Evolutionary conservation across 2,888 invertebrate genomes (phyloP), one percentile per base, ranked within the genome.

Genomic region (Neelides folsomi): DNA sequence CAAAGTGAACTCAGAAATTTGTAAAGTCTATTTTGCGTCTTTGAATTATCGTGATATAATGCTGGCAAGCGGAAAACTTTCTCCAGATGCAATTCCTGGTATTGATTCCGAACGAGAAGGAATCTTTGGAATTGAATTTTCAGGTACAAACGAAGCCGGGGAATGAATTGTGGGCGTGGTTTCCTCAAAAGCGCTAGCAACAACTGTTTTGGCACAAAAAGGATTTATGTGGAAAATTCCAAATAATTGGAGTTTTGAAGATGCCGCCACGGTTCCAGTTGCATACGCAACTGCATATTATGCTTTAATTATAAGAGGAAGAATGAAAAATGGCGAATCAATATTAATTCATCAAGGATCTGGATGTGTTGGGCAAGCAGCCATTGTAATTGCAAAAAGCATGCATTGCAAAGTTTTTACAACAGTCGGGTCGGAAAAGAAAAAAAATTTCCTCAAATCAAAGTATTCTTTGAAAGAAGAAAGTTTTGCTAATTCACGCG

Each of bases 31-130:
- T 65, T 89, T 84, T 67, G 73, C 87, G 0, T 78, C 90, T 0
- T 69, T 95, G n/a, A 97, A 95, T 72, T 95, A 94, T 79, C 81
- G 89, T 66, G 95, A 95, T 69, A 76, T 95, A 0, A 94, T 97
- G 95, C 75, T 88, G 1, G 88, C 93, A 0, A 86, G 87, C 1
- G 94, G 92, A 1, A 88, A 88, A 66, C 76, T 95, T 6, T 81
- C 84, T 6, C 78, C 81, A 0, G 93, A 94, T 68, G 78, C 85
- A 1, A 79, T 86, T 1, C 83, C 84, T 0, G 75, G 76, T 34
- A 36, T 54, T 58, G 40, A 43, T 9, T 27, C 51, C n/a, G 35
- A 40, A 10, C 71, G 75, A 62, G 78, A 78, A 54, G 76, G 77
- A 64, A 72, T 79, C 47, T 71, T 76, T 53, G 79, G 79, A 12